Base-by-base conservation (phyloP, 2,888 invertebrate genomes). In the Melinopterus prodromus region DNA sequence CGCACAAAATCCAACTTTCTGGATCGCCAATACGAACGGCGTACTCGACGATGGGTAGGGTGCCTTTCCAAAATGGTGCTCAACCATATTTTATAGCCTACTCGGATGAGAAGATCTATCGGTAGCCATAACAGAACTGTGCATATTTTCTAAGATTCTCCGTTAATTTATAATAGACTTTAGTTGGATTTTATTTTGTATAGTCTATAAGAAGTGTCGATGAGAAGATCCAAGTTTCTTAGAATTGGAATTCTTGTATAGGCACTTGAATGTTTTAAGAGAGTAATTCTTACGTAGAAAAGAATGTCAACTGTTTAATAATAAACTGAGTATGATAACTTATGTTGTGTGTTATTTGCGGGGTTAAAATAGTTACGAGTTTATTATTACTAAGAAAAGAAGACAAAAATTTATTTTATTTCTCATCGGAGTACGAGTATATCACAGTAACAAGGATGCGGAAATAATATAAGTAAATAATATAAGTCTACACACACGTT, bases 41-140 rank as follows among this genome's bases (percentile, higher is more conserved):
- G 85, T 91, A 94, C 89, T 90, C 95, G 84, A 90, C 93, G 9
- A 91, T 95, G 91, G 90, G 94, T 85, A 85, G 94, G 88, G 87
- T 91, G 84, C 90, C 92, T 5, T 92, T 92, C 86, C 89, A 90
- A 84, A 86, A 88, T 82, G 83, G 85, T 79, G 85, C 85, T 70
- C 90, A 91, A 83, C 93, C 93, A 1, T 93, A 93, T 86, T 93
- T 93, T 84, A 92, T 93, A 84, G 88, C 92, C 81, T 89, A 92
- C 89, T 92, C 92, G 71, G 93, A 93, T 80, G 93, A 93, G 85
- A 93, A 93, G 89, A 92, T 92, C 84, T 93, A 93, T 89, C 92
- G 93, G 90, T 93, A 92, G 81, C 81, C 71, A 71, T 80, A 53
- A 53, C 53, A 53, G 53, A 12, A 53, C 53, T 53, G 53, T 53